A percentile compares a stretch with the other conserved stretches of the same genome.
Evolutionary conservation across 2,797 vertebrate species (phyloP).

Genomic region (Pelodytes ibericus): DNA sequence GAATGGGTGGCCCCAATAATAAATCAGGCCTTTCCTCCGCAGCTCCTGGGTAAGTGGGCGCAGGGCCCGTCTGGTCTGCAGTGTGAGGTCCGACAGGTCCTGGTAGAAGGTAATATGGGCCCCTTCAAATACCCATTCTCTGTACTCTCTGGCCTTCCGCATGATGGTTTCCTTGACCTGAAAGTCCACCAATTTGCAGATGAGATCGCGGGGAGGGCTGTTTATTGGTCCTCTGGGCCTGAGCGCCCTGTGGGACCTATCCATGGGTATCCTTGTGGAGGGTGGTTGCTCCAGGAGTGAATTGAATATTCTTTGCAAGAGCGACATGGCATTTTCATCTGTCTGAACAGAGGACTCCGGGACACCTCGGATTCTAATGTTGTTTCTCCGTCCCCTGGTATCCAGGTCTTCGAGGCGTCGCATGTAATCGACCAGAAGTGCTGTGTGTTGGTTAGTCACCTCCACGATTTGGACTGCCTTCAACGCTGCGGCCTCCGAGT

Average conservation of each 20-base stretch:
- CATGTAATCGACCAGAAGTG: no score
- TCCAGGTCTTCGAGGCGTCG: no score
- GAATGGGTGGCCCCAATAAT: neutral
- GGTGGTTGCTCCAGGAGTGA: no score
- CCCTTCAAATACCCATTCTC: neutral
- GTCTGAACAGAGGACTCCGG: no score
- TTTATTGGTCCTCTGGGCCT: neutral
- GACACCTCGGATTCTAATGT: no score
- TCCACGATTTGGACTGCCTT: no score
- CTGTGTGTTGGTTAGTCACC: no score
- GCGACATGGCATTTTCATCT: no score
- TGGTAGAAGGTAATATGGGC: neutral
- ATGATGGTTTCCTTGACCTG: neutral
- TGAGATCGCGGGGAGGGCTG: neutral
- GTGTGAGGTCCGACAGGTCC: neutral
- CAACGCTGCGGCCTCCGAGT: no score
- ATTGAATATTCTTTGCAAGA: no score
- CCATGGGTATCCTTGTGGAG: no score
- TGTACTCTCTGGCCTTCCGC: neutral
- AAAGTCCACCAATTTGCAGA: neutral
- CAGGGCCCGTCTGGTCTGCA: neutral
- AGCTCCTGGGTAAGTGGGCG: neutral
- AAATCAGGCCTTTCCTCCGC: neutral
- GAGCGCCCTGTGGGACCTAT: neutral
- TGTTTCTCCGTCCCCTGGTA: no score